Conservation (phyloP, 2,113 vertebrate genomes). For the Phaethon lepturus region DNA sequence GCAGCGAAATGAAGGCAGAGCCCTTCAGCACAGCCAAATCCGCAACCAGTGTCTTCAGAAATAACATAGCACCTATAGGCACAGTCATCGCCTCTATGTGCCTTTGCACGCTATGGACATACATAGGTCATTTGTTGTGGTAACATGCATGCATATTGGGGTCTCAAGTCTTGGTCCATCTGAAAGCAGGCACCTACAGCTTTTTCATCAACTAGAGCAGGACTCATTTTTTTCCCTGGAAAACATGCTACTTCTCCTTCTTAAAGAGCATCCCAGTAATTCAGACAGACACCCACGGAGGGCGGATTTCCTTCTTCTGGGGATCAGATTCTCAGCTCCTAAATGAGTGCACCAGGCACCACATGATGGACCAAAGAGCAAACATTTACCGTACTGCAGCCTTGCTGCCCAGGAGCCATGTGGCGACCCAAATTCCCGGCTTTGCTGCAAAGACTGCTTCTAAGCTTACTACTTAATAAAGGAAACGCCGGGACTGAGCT, state of each 20-base stretch:
- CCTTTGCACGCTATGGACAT: background rate
- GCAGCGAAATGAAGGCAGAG: background rate
- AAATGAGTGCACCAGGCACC: background rate
- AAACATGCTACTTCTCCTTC: background rate
- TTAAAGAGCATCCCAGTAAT: background rate
- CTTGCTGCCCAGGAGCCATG: rapidly evolving
- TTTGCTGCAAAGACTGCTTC: background rate
- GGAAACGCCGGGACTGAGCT: background rate
- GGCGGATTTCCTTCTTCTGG: background rate
- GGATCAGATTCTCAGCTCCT: background rate
- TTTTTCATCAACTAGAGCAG: background rate
- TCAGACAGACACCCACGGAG: background rate
- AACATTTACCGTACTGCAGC: background rate
- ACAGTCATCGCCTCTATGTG: background rate
- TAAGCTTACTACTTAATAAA: background rate
- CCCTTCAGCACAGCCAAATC: background rate
- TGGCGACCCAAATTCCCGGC: background rate
- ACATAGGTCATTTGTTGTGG: background rate
- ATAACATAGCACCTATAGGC: background rate
- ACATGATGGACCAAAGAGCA: background rate
- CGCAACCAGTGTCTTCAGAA: background rate
- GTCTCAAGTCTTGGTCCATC: background rate
- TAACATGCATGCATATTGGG: rapidly evolving
- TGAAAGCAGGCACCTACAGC: background rate
- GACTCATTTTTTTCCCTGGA: background rate